Conservation (phyloP, 2,797 vertebrate species). For the Columba guinea region DNA sequence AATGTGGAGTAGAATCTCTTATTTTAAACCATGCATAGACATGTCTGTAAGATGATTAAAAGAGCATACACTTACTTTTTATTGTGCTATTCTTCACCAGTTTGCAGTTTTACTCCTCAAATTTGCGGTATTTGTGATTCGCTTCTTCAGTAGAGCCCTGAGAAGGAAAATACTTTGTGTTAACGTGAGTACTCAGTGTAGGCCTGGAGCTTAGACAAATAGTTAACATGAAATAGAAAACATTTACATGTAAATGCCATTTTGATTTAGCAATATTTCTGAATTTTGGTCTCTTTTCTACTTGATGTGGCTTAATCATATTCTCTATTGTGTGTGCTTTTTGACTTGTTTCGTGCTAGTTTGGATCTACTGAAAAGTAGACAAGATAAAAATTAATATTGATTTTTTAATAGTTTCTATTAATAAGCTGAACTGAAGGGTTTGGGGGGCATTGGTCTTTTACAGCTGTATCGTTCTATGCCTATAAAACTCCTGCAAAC, state of each 20-base stretch:
- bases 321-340: neutral
- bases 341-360: neutral
- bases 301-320: slow-evolving; percentile 10
- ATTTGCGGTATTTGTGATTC: neutral
- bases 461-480: slow-evolving; percentile 42
- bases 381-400: neutral
- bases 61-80: neutral
- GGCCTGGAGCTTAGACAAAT: neutral
- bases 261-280: slow-evolving; percentile 11
- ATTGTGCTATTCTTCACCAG: neutral
- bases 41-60: neutral
- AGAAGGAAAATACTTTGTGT: neutral
- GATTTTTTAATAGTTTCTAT: neutral
- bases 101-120: neutral
- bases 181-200: neutral
- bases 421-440: neutral
- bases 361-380: slow-evolving; percentile 6
- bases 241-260: slow-evolving; percentile 8
- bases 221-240: neutral
- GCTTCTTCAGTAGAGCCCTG: neutral
- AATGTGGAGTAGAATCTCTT: neutral
- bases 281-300: neutral
- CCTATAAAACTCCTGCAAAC: slow-evolving; percentile 53
- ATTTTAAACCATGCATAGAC: neutral
- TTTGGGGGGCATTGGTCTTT: slow-evolving; percentile 22